These are phyloP conservation scores for Patella pellucida DNA, from an alignment of 2,888 invertebrate genomes.

Conservation along the genomic window DNA sequence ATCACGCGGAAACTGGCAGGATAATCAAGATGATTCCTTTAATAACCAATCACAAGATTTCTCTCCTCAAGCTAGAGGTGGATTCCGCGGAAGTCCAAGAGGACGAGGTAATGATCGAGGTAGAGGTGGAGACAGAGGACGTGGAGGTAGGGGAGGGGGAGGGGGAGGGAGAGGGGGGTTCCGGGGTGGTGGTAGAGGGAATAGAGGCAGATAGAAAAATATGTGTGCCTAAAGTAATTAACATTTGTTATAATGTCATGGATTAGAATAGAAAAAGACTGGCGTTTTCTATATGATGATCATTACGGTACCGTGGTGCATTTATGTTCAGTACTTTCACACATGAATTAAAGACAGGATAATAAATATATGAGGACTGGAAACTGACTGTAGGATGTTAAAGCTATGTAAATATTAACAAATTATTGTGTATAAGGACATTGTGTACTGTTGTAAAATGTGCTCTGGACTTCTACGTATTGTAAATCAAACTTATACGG, in stretches of 20 bases:
- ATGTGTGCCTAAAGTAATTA: neutral
- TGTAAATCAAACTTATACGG: too few species aligned
- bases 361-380: too few species aligned
- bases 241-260: neutral
- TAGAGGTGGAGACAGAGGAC: constrained; percentile 10
- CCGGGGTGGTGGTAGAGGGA: constrained; percentile 9
- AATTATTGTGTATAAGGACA: too few species aligned
- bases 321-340: too few species aligned
- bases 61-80: constrained; percentile 12
- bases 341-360: too few species aligned
- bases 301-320: too few species aligned
- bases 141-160: neutral
- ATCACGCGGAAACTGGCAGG: constrained; percentile 3
- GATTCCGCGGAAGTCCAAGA: constrained; percentile 14
- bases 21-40: neutral
- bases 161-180: constrained; percentile 15
- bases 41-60: neutral
- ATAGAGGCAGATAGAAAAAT: neutral
- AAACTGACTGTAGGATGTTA: too few species aligned
- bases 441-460: too few species aligned
- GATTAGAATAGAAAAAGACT: neutral
- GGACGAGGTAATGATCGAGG: constrained; percentile 19
- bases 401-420: too few species aligned
- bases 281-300: neutral
- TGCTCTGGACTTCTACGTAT: too few species aligned